Evolutionary conservation across 1,140 invertebrate species (phyloP).

Genomic region (Helicoverpa armigera): DNA sequence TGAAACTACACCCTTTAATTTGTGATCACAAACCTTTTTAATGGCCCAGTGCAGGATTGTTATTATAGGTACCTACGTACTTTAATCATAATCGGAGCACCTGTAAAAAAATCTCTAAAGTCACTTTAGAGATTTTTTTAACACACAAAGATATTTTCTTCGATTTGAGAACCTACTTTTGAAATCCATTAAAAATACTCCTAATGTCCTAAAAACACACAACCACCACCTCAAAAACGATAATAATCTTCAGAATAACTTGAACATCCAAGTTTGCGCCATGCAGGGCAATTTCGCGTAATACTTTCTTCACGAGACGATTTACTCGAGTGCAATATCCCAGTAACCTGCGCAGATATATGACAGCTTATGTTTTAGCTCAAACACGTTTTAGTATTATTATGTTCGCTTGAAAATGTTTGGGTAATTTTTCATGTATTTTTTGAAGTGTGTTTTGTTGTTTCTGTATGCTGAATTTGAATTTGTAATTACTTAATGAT

Average conservation of each 20-base stretch:
- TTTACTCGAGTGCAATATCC: conserved; percentile 39
- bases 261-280: conserved; percentile 7
- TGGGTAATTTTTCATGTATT: background rate
- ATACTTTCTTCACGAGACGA: conserved; percentile 24
- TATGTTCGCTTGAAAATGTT: background rate
- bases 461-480: too few species aligned
- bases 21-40: too few species aligned
- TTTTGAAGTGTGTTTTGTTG: background rate
- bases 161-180: too few species aligned
- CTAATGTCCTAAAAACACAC: too few species aligned
- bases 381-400: background rate
- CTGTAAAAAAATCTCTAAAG: too few species aligned
- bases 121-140: too few species aligned
- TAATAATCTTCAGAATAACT: background rate
- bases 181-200: too few species aligned
- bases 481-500: background rate
- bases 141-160: too few species aligned
- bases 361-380: conserved; percentile 39
- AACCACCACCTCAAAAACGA: background rate
- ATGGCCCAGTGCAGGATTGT: too few species aligned
- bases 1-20: too few species aligned
- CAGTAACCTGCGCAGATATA: conserved; percentile 7
- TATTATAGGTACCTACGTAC: too few species aligned
- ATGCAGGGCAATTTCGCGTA: background rate
- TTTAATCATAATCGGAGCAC: too few species aligned